Evolutionary conservation across 2,113 vertebrate species (phyloP).

Genomic region (Silurus asotus): DNA sequence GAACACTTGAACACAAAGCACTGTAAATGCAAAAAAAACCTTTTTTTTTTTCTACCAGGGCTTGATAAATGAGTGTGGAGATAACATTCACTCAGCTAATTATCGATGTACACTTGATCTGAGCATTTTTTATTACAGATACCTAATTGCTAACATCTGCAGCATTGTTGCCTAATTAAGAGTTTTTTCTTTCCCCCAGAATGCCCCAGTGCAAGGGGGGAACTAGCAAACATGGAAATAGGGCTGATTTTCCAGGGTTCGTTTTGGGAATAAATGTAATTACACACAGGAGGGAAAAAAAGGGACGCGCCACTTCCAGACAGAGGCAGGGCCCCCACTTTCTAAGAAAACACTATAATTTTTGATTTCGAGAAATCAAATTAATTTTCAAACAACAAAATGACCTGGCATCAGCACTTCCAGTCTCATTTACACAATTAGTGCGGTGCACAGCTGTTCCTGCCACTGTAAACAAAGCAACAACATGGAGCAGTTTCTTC

Average conservation of each 20-base stretch:
- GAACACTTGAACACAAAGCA: background rate
- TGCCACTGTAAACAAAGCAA: slow-evolving; percentile 59
- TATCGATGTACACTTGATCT: slow-evolving; percentile 8
- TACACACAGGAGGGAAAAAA: slow-evolving; percentile 50
- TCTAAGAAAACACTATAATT: slow-evolving; percentile 62
- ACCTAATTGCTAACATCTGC: slow-evolving; percentile 41
- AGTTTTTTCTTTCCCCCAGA: slow-evolving; percentile 27
- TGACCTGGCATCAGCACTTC: slow-evolving; percentile 58
- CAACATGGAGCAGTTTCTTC: slow-evolving; percentile 58
- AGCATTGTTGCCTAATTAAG: slow-evolving; percentile 37
- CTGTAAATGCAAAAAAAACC: background rate
- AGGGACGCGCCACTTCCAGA: slow-evolving; percentile 57
- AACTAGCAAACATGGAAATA: slow-evolving; percentile 42
- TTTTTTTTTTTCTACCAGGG: background rate
- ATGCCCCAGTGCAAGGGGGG: background rate
- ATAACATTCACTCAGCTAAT: slow-evolving; percentile 27
- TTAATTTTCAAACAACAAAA: slow-evolving; percentile 69
- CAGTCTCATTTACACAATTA: slow-evolving; percentile 75
- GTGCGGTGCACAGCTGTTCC: slow-evolving; percentile 67
- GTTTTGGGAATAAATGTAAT: slow-evolving; percentile 68
- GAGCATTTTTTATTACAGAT: slow-evolving; percentile 41
- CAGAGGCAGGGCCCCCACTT: slow-evolving; percentile 51
- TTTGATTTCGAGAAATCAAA: slow-evolving; percentile 72
- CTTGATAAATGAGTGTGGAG: slow-evolving; percentile 8
- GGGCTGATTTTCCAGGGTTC: slow-evolving; percentile 51